These are phyloP conservation scores for Phylloscopus trochilus DNA, from an alignment of 2,113 vertebrate species.

Conservation along the genomic window DNA sequence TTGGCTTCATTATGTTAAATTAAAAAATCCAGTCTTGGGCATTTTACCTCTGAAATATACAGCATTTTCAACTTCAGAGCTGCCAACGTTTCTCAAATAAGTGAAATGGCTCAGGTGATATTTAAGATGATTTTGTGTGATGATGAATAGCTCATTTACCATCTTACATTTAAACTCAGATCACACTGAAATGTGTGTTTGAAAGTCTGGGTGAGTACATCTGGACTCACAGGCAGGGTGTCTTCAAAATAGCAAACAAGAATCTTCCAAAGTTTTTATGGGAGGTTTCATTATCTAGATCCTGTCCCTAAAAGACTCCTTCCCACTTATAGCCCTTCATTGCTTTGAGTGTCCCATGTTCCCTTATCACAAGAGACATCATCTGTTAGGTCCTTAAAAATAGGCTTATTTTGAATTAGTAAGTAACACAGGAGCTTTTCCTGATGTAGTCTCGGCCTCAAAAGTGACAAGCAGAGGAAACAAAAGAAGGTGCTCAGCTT, in stretches of 20 bases:
- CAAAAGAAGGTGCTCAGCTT: background rate
- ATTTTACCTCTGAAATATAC: background rate
- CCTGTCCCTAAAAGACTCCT: background rate
- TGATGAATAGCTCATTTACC: background rate
- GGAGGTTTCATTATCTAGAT: background rate
- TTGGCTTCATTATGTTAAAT: background rate
- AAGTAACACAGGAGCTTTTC: background rate
- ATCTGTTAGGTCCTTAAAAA: background rate
- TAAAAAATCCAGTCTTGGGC: background rate
- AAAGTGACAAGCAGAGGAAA: background rate
- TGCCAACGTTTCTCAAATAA: background rate
- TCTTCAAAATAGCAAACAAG: background rate
- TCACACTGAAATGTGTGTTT: background rate
- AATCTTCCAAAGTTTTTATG: background rate
- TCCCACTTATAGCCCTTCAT: background rate
- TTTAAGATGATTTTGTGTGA: background rate
- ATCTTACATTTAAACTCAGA: background rate
- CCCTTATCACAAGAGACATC: background rate
- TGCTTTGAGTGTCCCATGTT: background rate
- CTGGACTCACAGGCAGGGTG: background rate
- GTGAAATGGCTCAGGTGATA: background rate
- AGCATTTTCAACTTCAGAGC: background rate
- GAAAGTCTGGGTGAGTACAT: background rate
- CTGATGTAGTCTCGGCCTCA: background rate
- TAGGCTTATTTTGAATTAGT: background rate